Evolutionary conservation across 2,888 invertebrate species (phyloP).

Genomic region (Drymonia ruficornis): DNA sequence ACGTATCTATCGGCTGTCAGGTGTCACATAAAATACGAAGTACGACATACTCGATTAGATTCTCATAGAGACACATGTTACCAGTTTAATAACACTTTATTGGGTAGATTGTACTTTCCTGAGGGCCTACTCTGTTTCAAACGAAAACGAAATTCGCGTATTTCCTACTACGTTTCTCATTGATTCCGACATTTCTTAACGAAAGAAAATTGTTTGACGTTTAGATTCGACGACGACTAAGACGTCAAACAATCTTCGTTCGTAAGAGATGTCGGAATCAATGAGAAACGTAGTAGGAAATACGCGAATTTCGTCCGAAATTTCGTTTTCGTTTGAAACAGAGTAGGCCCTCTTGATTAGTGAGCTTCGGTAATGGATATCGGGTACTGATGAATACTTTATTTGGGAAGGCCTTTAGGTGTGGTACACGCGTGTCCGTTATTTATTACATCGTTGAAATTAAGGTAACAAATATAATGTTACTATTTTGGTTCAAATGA

Average conservation of each 20-base stretch:
- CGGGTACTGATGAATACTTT: constrained; percentile 20
- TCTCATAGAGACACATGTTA: constrained; percentile 24
- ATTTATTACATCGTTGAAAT: background rate
- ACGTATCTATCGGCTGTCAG: constrained; percentile 10
- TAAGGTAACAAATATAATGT: background rate
- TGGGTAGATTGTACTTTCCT: constrained; percentile 17
- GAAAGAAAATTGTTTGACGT: no score
- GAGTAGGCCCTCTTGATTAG: background rate
- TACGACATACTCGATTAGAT: constrained; percentile 31
- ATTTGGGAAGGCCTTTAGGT: constrained; percentile 10
- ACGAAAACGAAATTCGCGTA: no score
- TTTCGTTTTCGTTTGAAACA: no score
- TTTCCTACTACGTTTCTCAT: no score
- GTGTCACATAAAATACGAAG: constrained; percentile 24
- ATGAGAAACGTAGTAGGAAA: no score
- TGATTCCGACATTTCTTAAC: no score
- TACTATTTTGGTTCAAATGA: no score
- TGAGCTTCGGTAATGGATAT: constrained; percentile 22
- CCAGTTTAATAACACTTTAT: constrained; percentile 31
- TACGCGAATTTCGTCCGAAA: no score
- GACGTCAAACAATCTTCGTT: no score
- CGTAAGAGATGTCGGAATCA: no score
- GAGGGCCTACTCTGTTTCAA: no score
- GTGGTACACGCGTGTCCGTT: background rate
- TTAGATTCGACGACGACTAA: no score